Percentiles rank a stretch among this genome's conserved stretches.
Evolutionary conservation across 2,888 invertebrate genomes (phyloP).

Genomic region (Drepanosiphum platanoidis): DNA sequence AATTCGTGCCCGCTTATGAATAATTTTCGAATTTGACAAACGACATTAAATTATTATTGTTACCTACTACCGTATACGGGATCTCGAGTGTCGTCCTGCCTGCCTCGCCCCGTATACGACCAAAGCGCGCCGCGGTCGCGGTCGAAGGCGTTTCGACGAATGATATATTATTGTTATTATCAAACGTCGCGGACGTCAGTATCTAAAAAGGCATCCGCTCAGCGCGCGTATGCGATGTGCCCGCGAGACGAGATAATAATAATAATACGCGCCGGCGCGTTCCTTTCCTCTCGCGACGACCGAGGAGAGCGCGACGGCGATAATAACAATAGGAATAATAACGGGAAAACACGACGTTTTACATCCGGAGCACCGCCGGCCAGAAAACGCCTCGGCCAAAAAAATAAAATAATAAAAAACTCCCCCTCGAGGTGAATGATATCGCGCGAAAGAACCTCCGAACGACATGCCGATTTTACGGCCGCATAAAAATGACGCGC

Average conservation of each 20-base stretch:
- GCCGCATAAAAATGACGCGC: not conserved
- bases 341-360: too few species aligned
- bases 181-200: not conserved
- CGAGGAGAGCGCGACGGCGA: too few species aligned
- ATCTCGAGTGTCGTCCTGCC: not conserved
- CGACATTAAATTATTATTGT: too few species aligned
- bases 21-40: constrained; percentile 59
- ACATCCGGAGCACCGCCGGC: too few species aligned
- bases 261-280: not conserved
- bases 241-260: not conserved
- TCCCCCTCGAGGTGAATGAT: not conserved
- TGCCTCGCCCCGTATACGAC: not conserved
- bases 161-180: not conserved
- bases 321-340: too few species aligned
- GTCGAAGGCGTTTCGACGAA: not conserved
- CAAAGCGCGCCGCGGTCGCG: not conserved
- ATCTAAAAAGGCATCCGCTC: too few species aligned
- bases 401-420: too few species aligned
- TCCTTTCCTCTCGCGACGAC: not conserved
- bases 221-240: not conserved
- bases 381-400: too few species aligned
- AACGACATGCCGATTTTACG: not conserved
- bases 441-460: not conserved
- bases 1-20: constrained; percentile 47
- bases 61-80: not conserved